Percentiles rank a stretch among this genome's conserved stretches.
These are phyloP conservation scores for Miopithecus talapoin DNA, from an alignment of 2,797 vertebrate species.

Conservation along the genomic window DNA sequence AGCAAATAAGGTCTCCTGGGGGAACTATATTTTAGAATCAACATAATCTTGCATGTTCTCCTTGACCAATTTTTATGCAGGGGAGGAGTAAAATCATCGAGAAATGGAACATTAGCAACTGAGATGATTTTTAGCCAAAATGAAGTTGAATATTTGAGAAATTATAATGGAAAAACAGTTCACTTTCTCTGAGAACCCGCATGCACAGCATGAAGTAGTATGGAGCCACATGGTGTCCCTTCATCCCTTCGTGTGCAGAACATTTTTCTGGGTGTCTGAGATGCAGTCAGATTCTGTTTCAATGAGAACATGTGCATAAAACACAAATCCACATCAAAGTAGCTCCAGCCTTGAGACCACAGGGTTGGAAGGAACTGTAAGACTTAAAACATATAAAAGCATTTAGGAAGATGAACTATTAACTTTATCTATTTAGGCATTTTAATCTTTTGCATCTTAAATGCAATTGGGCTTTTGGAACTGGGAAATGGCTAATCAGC, in stretches of 20 bases:
- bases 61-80: conserved; percentile 66
- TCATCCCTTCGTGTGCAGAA: background rate
- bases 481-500: conserved; percentile 85
- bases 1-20: conserved; percentile 48
- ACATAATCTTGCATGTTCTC: conserved; percentile 57
- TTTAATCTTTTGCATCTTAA: conserved; percentile 86
- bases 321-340: conserved; percentile 67
- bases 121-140: conserved; percentile 70
- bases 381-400: conserved; percentile 81
- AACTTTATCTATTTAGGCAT: conserved; percentile 84
- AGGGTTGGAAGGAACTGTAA: background rate
- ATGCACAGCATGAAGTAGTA: background rate
- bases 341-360: background rate
- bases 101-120: conserved; percentile 68
- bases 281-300: background rate
- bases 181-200: background rate
- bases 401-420: conserved; percentile 84
- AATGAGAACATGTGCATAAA: conserved; percentile 9
- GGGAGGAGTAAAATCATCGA: conserved; percentile 47
- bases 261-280: background rate
- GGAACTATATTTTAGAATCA: conserved; percentile 40
- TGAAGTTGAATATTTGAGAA: conserved; percentile 47
- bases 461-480: conserved; percentile 83
- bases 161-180: background rate
- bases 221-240: background rate